Evolutionary conservation across 2,113 vertebrate genomes (phyloP).

Genomic region (Mormyrus lacerda): DNA sequence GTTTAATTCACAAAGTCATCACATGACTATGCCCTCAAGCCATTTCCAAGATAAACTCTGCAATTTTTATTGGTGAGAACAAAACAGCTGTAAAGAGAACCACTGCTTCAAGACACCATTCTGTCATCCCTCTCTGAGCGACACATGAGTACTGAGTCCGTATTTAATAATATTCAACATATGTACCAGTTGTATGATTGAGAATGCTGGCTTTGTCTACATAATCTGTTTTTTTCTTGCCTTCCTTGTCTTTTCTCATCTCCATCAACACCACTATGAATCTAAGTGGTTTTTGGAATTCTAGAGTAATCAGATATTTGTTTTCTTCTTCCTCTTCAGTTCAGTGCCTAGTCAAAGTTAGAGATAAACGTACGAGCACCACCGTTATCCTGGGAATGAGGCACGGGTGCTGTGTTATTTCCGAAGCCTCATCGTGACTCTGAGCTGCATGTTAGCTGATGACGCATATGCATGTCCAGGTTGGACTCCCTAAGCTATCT

Average conservation of each 20-base stretch:
- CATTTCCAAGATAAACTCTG: slow-evolving; percentile 1
- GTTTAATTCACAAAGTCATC: background rate
- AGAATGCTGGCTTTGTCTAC: background rate
- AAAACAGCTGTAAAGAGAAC: slow-evolving; percentile 6
- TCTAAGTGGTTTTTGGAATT: background rate
- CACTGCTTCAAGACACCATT: slow-evolving; percentile 14
- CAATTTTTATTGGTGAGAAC: background rate
- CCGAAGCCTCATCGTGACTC: background rate
- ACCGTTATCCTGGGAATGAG: background rate
- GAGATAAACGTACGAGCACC: background rate
- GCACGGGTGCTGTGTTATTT: background rate
- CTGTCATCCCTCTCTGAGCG: background rate
- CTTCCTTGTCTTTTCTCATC: background rate
- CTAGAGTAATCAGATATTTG: background rate
- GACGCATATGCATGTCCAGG: background rate
- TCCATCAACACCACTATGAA: background rate
- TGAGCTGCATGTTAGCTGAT: background rate
- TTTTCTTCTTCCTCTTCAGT: background rate
- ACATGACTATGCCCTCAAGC: background rate
- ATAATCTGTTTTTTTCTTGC: background rate
- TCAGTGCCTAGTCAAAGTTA: background rate
- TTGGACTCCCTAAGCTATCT: background rate
- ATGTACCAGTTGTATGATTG: background rate
- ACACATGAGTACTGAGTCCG: background rate
- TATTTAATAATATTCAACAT: background rate